These are phyloP conservation scores for Tapirus terrestris DNA, from an alignment of 2,113 vertebrate species.

Conservation along the genomic window DNA sequence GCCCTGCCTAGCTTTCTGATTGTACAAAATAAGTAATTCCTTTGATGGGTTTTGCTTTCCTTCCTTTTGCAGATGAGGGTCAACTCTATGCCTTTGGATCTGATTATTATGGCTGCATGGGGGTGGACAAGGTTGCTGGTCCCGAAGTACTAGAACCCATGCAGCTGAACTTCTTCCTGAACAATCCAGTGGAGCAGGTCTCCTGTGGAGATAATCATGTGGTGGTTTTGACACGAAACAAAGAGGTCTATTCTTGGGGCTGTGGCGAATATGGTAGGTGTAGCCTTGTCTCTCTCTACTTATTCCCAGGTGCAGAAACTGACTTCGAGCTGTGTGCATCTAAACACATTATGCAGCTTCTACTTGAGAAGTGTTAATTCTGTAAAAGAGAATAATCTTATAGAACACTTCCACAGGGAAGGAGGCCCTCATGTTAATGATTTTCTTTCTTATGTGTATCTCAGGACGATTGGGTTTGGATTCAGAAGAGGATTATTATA, in stretches of 20 bases:
- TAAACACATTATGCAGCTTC: background rate
- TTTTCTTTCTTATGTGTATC: conserved; percentile 55
- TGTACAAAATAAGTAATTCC: background rate
- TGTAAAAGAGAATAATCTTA: background rate
- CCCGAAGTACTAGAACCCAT: conserved; percentile 94
- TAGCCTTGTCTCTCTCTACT: background rate
- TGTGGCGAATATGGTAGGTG: conserved; percentile 96
- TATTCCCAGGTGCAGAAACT: background rate
- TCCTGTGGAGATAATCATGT: conserved; percentile 98
- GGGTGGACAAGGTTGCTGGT: conserved; percentile 90
- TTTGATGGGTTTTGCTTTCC: conserved; percentile 57
- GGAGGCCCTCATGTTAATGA: background rate
- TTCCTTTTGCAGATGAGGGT: conserved; percentile 92
- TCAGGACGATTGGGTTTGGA: conserved; percentile 96
- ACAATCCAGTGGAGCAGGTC: conserved; percentile 93
- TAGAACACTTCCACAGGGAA: background rate
- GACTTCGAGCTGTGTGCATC: background rate
- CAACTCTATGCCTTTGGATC: conserved; percentile 98
- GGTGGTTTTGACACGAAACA: conserved; percentile 92
- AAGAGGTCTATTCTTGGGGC: conserved; percentile 96
- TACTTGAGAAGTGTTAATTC: background rate
- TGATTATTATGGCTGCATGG: conserved; percentile 98
- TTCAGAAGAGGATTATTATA: conserved; percentile 96
- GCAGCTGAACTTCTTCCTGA: conserved; percentile 94
- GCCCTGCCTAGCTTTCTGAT: background rate